A percentile compares a stretch with the other conserved stretches of the same genome.
Evolutionary conservation across 2,888 invertebrate genomes (phyloP).

Genomic region (Aphodius granarius): DNA sequence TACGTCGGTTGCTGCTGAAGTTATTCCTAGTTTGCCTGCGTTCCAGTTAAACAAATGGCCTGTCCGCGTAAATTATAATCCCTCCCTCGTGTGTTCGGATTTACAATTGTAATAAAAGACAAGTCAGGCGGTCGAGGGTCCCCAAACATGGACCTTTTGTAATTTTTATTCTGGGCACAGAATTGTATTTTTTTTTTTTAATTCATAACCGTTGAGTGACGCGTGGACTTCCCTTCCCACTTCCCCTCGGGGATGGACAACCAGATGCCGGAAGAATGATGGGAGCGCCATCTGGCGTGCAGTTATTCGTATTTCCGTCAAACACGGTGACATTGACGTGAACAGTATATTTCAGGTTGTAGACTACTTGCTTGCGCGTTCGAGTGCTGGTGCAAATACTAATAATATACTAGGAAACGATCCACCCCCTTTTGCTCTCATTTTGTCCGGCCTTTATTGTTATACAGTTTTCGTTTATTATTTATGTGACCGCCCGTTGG

Average conservation of each 20-base stretch:
- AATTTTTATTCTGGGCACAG: conserved; percentile 27
- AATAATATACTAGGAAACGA: background rate
- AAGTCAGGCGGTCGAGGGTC: conserved; percentile 16
- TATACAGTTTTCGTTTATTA: background rate
- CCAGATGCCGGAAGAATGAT: conserved; percentile 27
- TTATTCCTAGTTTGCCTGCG: background rate
- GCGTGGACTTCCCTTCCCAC: conserved; percentile 13
- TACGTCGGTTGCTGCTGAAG: background rate
- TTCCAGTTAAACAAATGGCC: conserved; percentile 6
- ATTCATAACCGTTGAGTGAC: conserved; percentile 28
- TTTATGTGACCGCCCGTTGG: background rate
- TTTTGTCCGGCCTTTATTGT: background rate
- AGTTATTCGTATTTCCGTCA: conserved; percentile 25
- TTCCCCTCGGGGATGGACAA: conserved; percentile 24
- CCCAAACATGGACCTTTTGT: conserved; percentile 20
- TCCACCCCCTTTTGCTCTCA: background rate
- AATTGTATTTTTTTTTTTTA: conserved; percentile 20
- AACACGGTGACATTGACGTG: conserved; percentile 1
- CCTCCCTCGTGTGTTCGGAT: conserved; percentile 18
- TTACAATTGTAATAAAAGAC: conserved; percentile 25
- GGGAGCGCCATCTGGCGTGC: conserved; percentile 29
- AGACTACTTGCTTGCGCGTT: too few relatives aligned
- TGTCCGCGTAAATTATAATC: conserved; percentile 23
- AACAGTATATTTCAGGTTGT: background rate
- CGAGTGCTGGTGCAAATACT: background rate